Percentiles rank a stretch among this genome's conserved stretches.
These are phyloP conservation scores for Spisula subtruncata DNA, from an alignment of 2,888 invertebrate species.

Conservation along the genomic window DNA sequence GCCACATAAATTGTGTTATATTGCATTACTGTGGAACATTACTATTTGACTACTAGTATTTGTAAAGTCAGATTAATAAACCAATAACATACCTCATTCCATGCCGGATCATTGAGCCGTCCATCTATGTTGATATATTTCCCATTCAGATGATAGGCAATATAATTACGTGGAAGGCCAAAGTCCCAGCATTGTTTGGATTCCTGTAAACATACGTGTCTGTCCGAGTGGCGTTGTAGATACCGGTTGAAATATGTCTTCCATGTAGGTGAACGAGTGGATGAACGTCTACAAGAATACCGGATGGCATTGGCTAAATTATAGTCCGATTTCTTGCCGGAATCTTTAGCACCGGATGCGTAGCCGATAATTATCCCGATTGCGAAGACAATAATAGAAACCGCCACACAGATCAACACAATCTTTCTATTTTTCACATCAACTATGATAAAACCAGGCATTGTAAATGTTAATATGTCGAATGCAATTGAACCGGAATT, in stretches of 20 bases:
- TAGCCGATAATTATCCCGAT: conserved; percentile 66
- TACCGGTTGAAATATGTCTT: conserved; percentile 42
- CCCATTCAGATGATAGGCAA: conserved; percentile 60
- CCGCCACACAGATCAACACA: conserved; percentile 44
- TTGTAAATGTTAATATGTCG: too few species aligned
- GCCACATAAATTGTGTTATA: too few species aligned
- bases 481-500: too few species aligned
- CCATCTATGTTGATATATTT: conserved; percentile 65
- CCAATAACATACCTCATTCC: conserved; percentile 48
- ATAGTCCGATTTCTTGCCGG: not conserved
- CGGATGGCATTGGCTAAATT: conserved; percentile 26
- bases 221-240: conserved; percentile 33
- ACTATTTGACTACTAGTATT: too few species aligned
- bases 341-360: conserved; percentile 48
- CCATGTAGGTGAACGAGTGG: not conserved
- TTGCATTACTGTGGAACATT: too few species aligned
- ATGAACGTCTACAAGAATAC: not conserved
- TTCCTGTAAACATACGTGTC: conserved; percentile 29
- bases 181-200: conserved; percentile 50
- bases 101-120: conserved; percentile 58
- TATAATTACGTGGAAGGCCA: conserved; percentile 58
- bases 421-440: conserved; percentile 68
- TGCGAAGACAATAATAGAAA: conserved; percentile 49
- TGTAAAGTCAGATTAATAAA: too few species aligned
- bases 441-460: conserved; percentile 59